Percentiles rank a stretch among this genome's conserved stretches.
These are phyloP conservation scores for Agrotis clavis DNA, from an alignment of 2,888 invertebrate genomes.

Conservation along the genomic window DNA sequence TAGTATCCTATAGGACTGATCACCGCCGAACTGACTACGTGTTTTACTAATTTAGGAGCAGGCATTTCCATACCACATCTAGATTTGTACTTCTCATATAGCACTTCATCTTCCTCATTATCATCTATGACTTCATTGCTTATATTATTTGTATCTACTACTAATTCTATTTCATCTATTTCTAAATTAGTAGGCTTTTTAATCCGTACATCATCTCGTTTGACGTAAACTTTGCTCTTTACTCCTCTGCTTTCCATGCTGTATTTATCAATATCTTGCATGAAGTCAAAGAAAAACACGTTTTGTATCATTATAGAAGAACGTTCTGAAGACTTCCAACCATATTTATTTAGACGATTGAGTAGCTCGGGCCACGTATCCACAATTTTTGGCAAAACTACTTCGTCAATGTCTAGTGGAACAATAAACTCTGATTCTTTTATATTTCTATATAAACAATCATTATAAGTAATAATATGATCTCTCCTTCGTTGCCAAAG, in stretches of 20 bases:
- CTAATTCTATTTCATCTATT: conserved; percentile 79
- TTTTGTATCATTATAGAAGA: conserved; percentile 93
- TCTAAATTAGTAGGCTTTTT: conserved; percentile 70
- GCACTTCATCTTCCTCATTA: conserved; percentile 68
- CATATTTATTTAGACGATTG: conserved; percentile 80
- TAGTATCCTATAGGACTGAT: conserved; percentile 92
- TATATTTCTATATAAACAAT: conserved; percentile 94
- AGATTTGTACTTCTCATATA: conserved; percentile 71
- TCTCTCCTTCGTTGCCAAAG: conserved; percentile 93
- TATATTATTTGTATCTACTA: conserved; percentile 74
- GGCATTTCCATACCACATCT: conserved; percentile 78
- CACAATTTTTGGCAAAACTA: conserved; percentile 92
- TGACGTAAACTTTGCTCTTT: conserved; percentile 79
- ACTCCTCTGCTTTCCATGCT: conserved; percentile 64
- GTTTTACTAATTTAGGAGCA: conserved; percentile 86
- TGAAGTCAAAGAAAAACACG: conserved; percentile 93
- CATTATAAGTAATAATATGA: conserved; percentile 94
- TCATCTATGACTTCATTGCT: conserved; percentile 76
- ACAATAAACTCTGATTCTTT: conserved; percentile 92
- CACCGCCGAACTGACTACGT: conserved; percentile 89
- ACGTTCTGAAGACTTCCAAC: conserved; percentile 86
- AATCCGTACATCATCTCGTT: conserved; percentile 87
- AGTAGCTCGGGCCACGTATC: conserved; percentile 92
- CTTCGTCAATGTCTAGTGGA: conserved; percentile 94
- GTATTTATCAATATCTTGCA: conserved; percentile 80